Percentiles rank a stretch among this genome's conserved stretches.
Conservation (phyloP, 2,888 invertebrate species). For the Oscheius sp. region DNA sequence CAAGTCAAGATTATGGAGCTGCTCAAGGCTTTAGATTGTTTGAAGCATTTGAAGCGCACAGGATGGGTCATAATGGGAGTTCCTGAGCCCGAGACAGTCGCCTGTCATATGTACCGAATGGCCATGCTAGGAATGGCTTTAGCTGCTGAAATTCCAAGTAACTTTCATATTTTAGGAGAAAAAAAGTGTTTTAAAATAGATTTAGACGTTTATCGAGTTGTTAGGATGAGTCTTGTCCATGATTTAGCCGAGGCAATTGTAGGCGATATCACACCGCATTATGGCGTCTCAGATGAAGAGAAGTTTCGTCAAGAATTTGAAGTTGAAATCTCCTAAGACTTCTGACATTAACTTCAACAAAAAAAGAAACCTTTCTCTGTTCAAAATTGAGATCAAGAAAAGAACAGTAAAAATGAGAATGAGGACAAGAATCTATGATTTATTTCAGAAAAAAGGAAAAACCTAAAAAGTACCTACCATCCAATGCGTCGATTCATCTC, state of each 20-base stretch:
- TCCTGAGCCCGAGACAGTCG: slow-evolving; percentile 73
- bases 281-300: slow-evolving; percentile 83
- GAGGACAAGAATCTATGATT: neutral
- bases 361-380: neutral
- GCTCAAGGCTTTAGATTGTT: slow-evolving; percentile 56
- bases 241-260: slow-evolving; percentile 95
- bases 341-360: neutral
- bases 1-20: slow-evolving; percentile 54
- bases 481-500: no score
- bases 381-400: no score
- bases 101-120: slow-evolving; percentile 73
- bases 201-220: slow-evolving; percentile 37
- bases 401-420: neutral
- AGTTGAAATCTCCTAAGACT: slow-evolving; percentile 70
- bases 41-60: slow-evolving; percentile 71
- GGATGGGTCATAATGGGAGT: slow-evolving; percentile 72
- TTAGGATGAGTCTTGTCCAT: slow-evolving; percentile 79
- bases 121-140: slow-evolving; percentile 71
- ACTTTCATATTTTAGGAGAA: neutral
- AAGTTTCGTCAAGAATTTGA: slow-evolving; percentile 85
- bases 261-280: slow-evolving; percentile 92
- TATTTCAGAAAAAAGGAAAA: no score
- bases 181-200: no score
- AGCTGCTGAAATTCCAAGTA: slow-evolving; percentile 48
- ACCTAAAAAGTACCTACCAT: no score